phyloP scores from a whole-genome alignment of 2,113 vertebrate species.

The Cololabis saira region DNA sequence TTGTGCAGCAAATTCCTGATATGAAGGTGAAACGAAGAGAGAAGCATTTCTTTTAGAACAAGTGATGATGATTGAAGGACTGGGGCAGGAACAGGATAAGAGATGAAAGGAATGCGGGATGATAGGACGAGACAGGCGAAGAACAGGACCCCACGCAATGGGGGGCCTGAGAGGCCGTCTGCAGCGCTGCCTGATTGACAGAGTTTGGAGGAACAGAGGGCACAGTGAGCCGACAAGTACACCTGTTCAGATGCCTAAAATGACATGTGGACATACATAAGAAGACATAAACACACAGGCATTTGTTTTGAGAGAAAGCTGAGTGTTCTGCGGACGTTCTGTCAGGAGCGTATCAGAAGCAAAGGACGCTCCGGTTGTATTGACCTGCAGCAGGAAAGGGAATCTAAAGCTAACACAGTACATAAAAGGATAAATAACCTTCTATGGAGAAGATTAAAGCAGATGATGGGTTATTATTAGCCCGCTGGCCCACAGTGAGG shows the following conservation, averaged over 20 bases:
- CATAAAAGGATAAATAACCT: conserved; percentile 63
- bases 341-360: conserved; percentile 35
- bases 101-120: conserved; percentile 69
- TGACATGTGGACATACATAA: conserved; percentile 45
- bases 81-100: conserved; percentile 40
- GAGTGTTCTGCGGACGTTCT: conserved; percentile 9
- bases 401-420: conserved; percentile 42
- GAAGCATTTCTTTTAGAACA: conserved; percentile 35
- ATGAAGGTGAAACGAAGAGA: conserved; percentile 21
- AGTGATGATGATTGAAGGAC: conserved; percentile 53
- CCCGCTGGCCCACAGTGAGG: conserved; percentile 52
- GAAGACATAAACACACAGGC: conserved; percentile 28
- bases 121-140: conserved; percentile 66
- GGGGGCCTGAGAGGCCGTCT: conserved; percentile 67
- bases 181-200: conserved; percentile 65
- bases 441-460: conserved; percentile 68
- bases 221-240: conserved; percentile 54
- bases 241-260: conserved; percentile 52
- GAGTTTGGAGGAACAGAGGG: conserved; percentile 44
- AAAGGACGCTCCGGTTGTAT: conserved; percentile 18
- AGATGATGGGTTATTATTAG: conserved; percentile 80
- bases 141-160: conserved; percentile 68
- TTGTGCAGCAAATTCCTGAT: neutral
- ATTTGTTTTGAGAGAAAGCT: conserved; percentile 6
- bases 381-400: conserved; percentile 7